Conservation (phyloP, 2,113 vertebrate species). For the Choloepus hoffmanni region DNA sequence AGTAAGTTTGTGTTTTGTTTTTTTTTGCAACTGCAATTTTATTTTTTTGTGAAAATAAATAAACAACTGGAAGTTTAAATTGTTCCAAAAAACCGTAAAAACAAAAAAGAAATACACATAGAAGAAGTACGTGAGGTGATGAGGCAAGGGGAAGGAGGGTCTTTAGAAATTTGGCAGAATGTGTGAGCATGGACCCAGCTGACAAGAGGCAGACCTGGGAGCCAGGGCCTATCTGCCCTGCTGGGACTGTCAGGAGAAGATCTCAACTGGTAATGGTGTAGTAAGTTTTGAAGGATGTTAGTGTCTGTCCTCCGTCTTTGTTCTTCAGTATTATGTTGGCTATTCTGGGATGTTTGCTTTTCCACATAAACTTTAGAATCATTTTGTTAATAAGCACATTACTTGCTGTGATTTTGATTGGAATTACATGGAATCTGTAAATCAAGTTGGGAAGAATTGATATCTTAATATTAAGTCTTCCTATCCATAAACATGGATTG, state of each 20-base stretch:
- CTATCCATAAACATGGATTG: too few species aligned
- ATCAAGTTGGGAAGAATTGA: too few species aligned
- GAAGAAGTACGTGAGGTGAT: slow-evolving; percentile 76
- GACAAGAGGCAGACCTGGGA: slow-evolving; percentile 1
- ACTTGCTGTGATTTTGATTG: too few species aligned
- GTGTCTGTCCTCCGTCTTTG: too few species aligned
- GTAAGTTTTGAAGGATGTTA: too few species aligned
- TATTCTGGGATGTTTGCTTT: too few species aligned
- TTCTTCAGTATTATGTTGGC: too few species aligned
- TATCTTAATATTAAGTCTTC: too few species aligned
- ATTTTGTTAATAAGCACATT: too few species aligned
- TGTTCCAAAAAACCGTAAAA: slow-evolving; percentile 78
- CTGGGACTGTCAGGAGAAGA: not conserved
- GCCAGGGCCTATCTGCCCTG: not conserved
- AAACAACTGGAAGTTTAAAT: slow-evolving; percentile 77
- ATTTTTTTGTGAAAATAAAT: slow-evolving; percentile 90
- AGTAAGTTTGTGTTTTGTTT: too few species aligned
- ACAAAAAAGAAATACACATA: slow-evolving; percentile 77
- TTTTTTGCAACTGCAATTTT: slow-evolving; percentile 86
- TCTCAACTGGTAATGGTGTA: not conserved
- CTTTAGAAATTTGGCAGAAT: slow-evolving; percentile 77
- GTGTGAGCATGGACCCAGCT: slow-evolving; percentile 62
- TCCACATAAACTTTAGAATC: too few species aligned
- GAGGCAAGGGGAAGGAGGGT: slow-evolving; percentile 46
- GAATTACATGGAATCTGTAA: too few species aligned